These are phyloP conservation scores for Zaprionus camerounensis DNA, from an alignment of 1,140 invertebrate genomes.

Conservation along the genomic window DNA sequence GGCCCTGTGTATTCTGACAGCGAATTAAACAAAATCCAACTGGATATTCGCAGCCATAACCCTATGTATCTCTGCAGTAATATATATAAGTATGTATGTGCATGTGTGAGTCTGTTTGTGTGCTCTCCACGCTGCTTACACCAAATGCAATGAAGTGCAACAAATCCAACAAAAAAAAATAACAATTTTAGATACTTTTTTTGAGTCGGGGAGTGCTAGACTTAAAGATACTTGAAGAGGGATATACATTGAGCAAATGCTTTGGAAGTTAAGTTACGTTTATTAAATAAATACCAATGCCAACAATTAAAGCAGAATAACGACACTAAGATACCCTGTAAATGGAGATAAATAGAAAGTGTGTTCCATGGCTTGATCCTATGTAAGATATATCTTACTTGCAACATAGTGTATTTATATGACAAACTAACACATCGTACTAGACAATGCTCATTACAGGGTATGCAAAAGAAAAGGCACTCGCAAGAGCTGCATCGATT, in stretches of 20 bases:
- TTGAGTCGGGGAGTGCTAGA: neutral
- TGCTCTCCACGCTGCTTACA: slow-evolving; percentile 24
- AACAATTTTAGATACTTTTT: neutral
- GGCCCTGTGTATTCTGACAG: slow-evolving; percentile 68
- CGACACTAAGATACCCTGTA: neutral
- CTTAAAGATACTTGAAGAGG: neutral
- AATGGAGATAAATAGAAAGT: neutral
- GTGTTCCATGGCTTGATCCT: no score
- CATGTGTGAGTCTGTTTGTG: neutral
- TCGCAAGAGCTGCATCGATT: slow-evolving; percentile 53
- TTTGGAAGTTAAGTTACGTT: neutral
- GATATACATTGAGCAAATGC: neutral
- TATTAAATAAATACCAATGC: slow-evolving; percentile 4
- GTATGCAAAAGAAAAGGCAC: slow-evolving; percentile 31
- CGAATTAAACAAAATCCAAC: slow-evolving; percentile 76
- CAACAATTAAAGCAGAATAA: neutral
- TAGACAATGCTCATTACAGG: slow-evolving; percentile 5
- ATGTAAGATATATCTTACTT: no score
- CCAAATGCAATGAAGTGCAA: slow-evolving; percentile 57
- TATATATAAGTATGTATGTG: neutral
- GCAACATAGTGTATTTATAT: no score
- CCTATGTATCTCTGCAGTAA: neutral
- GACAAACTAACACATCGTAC: no score
- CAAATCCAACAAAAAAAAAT: slow-evolving; percentile 41
- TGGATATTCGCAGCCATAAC: slow-evolving; percentile 22